Conservation (phyloP, 1,140 invertebrate genomes). For the Apocrypta bakeri region DNA sequence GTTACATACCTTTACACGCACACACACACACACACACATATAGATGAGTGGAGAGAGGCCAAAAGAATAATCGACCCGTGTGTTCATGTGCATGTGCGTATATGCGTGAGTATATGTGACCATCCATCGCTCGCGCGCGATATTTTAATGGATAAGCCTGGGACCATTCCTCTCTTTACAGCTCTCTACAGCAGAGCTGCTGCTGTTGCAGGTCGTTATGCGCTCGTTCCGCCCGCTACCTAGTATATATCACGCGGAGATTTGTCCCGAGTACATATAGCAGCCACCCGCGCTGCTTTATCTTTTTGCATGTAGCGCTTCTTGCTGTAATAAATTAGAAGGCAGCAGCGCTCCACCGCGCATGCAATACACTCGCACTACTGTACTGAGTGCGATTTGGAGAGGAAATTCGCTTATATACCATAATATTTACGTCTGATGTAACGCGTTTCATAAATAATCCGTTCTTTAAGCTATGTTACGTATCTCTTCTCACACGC, state of each 20-base stretch:
- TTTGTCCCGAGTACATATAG: slow-evolving; percentile 4
- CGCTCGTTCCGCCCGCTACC: slow-evolving; percentile 26
- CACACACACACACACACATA: neutral
- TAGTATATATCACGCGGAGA: slow-evolving; percentile 35
- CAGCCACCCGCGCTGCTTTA: slow-evolving; percentile 3
- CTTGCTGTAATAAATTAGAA: slow-evolving; percentile 41
- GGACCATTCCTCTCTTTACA: slow-evolving; percentile 37
- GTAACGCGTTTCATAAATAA: too few relatives aligned
- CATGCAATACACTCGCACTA: too few relatives aligned
- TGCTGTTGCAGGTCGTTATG: slow-evolving; percentile 26
- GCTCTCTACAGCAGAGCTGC: slow-evolving; percentile 14
- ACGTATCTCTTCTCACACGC: too few relatives aligned
- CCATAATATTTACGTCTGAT: too few relatives aligned
- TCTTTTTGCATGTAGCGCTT: slow-evolving; percentile 1
- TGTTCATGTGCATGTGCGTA: neutral
- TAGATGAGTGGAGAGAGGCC: too few relatives aligned
- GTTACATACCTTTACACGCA: too few relatives aligned
- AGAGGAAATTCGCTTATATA: too few relatives aligned
- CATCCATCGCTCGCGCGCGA: slow-evolving; percentile 23
- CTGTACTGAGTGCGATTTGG: too few relatives aligned
- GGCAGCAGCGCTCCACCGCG: neutral
- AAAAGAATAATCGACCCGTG: neutral
- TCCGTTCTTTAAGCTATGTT: too few relatives aligned
- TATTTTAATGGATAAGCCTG: slow-evolving; percentile 40
- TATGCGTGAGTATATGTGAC: neutral